Percentiles rank a stretch among this genome's conserved stretches.
phyloP scores from a whole-genome alignment of 2,797 vertebrate species.

The Pseudochirops cupreus region DNA sequence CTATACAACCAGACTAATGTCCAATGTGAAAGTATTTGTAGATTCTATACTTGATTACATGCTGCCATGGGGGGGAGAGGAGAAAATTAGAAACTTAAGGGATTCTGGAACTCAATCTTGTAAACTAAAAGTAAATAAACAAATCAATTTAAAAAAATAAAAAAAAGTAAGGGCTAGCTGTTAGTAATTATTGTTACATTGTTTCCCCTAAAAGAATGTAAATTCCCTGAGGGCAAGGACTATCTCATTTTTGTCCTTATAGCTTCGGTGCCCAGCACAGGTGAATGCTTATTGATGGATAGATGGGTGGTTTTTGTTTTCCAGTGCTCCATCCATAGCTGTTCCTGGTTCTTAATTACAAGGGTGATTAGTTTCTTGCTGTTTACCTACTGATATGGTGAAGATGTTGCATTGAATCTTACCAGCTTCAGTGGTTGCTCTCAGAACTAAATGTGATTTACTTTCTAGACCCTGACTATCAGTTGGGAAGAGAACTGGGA shows the following conservation, averaged over 20 bases:
- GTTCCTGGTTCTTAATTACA: constrained; percentile 57
- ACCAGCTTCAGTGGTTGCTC: constrained; percentile 1
- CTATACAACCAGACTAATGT: too few relatives aligned
- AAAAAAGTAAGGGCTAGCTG: not conserved
- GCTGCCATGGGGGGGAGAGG: too few relatives aligned
- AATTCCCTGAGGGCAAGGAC: not conserved
- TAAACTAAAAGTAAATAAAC: too few relatives aligned
- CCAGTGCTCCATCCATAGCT: constrained; percentile 41
- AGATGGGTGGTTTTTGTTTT: not conserved
- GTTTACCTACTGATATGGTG: not conserved
- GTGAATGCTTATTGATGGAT: not conserved
- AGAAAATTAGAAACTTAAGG: too few relatives aligned
- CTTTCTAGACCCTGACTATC: constrained; percentile 53
- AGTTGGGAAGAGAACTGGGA: constrained; percentile 46
- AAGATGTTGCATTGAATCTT: constrained; percentile 42
- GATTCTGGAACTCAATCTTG: too few relatives aligned
- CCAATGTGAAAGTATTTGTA: too few relatives aligned
- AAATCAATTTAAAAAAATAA: too few relatives aligned
- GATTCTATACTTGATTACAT: too few relatives aligned
- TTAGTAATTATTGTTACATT: not conserved
- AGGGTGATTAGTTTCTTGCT: constrained; percentile 29
- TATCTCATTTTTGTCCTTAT: not conserved
- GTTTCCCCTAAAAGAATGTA: not conserved
- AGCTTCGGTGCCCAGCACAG: not conserved
- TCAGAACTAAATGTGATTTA: constrained; percentile 29